A percentile compares a stretch with the other conserved stretches of the same genome.
Conservation (phyloP, 2,797 vertebrate genomes). For the Australoheros facetus region DNA sequence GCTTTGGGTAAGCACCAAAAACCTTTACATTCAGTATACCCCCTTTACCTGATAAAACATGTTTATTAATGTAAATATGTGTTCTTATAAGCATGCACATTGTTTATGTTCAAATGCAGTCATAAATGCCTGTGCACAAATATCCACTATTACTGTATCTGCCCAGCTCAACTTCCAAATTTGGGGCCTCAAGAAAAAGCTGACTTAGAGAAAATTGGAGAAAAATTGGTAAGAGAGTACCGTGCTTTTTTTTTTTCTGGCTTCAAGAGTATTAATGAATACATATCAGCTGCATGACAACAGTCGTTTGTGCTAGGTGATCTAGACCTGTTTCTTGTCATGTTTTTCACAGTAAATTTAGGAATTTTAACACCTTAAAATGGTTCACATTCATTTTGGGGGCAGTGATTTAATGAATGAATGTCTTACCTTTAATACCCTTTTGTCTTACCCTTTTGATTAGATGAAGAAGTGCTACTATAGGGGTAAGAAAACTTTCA, state of each 20-base stretch:
- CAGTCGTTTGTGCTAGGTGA: neutral
- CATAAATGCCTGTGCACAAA: neutral
- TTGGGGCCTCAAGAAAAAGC: neutral
- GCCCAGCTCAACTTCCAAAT: constrained; percentile 4
- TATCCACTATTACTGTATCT: neutral
- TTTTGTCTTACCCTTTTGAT: constrained; percentile 2
- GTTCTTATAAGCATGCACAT: neutral
- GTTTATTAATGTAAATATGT: neutral
- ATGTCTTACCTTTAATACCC: neutral
- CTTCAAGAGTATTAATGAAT: neutral
- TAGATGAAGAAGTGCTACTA: constrained; percentile 75
- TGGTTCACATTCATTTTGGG: neutral
- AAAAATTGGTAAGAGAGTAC: constrained; percentile 68
- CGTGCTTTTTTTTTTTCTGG: neutral
- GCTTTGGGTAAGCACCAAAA: constrained; percentile 57
- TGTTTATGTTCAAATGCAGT: neutral
- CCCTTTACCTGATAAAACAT: neutral
- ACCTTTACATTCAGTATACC: neutral
- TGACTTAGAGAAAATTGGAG: constrained; percentile 33
- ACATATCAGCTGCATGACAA: neutral
- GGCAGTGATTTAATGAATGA: neutral
- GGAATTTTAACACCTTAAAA: neutral
- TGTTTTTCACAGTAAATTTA: neutral
- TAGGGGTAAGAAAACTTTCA: constrained; percentile 63
- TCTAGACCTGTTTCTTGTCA: neutral